Percentiles rank a stretch among this genome's conserved stretches.
Conservation (phyloP, 2,888 invertebrate genomes). For the Orthonevra nobilis region DNA sequence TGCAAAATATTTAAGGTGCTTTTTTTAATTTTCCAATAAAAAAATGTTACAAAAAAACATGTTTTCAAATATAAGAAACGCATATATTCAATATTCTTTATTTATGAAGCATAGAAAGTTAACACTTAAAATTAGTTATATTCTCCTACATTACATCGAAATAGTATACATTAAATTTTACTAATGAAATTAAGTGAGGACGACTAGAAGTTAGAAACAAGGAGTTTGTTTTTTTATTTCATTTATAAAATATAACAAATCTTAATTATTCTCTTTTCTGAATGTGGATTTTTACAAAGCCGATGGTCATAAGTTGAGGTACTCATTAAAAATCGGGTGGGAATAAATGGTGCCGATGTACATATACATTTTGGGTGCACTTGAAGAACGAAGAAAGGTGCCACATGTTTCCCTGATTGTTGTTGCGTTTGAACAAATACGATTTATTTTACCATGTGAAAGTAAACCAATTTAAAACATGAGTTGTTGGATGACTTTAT, state of each 20-base stretch:
- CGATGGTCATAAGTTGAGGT: not conserved
- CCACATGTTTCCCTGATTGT: conserved; percentile 47
- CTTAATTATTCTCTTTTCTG: no score
- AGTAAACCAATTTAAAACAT: conserved; percentile 34
- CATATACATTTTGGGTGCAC: conserved; percentile 1
- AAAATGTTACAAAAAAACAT: no score
- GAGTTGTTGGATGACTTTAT: conserved; percentile 59
- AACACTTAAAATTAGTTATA: conserved; percentile 41
- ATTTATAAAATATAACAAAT: no score
- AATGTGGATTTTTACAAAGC: no score
- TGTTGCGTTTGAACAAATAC: conserved; percentile 39
- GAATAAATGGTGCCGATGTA: conserved; percentile 18
- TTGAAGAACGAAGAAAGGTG: conserved; percentile 31
- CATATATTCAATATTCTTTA: conserved; percentile 24
- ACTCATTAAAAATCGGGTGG: conserved; percentile 24
- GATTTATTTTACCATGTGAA: conserved; percentile 8
- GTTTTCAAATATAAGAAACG: not conserved
- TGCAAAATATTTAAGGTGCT: no score
- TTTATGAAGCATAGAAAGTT: conserved; percentile 37
- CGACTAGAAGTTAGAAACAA: not conserved
- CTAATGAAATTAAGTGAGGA: conserved; percentile 28
- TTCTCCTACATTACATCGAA: conserved; percentile 27
- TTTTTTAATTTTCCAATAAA: no score
- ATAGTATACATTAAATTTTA: conserved; percentile 35
- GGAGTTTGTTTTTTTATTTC: not conserved